Conservation (phyloP, 1,140 invertebrate species). For the Rhopalosiphum maidis region DNA sequence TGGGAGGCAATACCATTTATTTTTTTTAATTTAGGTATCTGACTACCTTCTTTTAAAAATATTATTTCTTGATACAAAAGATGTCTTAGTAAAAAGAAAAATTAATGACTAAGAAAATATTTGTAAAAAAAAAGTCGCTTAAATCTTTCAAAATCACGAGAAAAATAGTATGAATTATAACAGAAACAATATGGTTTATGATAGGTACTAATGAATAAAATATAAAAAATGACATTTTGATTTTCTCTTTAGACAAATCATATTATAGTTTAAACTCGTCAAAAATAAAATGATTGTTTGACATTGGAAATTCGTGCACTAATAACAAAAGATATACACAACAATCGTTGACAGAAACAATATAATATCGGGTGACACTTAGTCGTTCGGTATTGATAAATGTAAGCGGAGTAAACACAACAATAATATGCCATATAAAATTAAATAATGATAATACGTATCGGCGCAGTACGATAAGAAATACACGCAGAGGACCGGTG, state of each 20-base stretch:
- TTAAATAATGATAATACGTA: neutral
- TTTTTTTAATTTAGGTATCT: neutral
- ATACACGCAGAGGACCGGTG: neutral
- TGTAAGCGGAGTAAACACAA: neutral
- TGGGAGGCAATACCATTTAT: neutral
- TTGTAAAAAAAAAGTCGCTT: neutral
- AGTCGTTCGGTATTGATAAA: neutral
- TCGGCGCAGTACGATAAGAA: neutral
- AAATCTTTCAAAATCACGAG: neutral
- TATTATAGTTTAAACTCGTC: neutral
- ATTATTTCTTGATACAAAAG: neutral
- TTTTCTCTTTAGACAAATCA: neutral
- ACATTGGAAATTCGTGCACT: neutral
- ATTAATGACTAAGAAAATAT: constrained; percentile 36
- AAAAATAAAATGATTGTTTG: neutral
- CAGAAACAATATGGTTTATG: neutral
- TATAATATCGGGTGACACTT: neutral
- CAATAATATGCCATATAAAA: neutral
- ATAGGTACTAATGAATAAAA: neutral
- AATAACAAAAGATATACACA: neutral
- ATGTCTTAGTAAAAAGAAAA: neutral
- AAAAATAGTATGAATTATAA: neutral
- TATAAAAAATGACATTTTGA: neutral
- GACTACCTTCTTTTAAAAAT: neutral
- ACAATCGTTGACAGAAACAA: neutral